Percentiles rank a stretch among this genome's conserved stretches.
Conservation (phyloP, 2,888 invertebrate species). For the Cosmopolites sordidus region DNA sequence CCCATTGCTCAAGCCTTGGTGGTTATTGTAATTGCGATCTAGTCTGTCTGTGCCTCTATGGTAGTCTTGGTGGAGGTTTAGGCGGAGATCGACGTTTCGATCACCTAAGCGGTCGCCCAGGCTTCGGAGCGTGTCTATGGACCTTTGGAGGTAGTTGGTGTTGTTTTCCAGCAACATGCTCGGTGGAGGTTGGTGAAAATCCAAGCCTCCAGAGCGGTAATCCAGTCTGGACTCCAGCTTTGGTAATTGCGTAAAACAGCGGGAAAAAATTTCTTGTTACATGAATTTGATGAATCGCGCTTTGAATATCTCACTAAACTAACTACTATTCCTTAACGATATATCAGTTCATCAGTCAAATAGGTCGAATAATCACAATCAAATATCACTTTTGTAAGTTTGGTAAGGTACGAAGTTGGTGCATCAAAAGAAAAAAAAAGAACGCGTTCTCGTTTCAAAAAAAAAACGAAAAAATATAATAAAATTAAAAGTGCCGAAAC, state of each 20-base stretch:
- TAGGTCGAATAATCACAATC: constrained; percentile 21
- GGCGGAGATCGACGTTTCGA: constrained; percentile 45
- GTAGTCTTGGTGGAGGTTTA: constrained; percentile 43
- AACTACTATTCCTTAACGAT: constrained; percentile 14
- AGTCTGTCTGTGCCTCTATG: constrained; percentile 33
- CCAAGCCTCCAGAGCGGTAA: constrained; percentile 47
- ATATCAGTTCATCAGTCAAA: constrained; percentile 18
- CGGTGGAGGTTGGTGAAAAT: constrained; percentile 45
- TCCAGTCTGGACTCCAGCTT: constrained; percentile 48
- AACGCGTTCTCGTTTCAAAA: constrained; percentile 11
- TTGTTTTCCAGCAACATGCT: constrained; percentile 44
- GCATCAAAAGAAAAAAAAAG: constrained; percentile 12
- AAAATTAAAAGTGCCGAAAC: no score
- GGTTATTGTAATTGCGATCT: constrained; percentile 29
- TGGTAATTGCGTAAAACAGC: neutral
- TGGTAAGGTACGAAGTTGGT: constrained; percentile 24
- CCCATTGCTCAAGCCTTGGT: constrained; percentile 35
- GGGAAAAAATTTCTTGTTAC: neutral
- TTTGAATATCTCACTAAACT: no score
- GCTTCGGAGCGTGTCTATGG: constrained; percentile 47
- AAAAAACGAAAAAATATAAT: constrained; percentile 9
- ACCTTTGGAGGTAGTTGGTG: constrained; percentile 45
- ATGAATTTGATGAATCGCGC: neutral
- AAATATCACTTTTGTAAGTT: constrained; percentile 24
- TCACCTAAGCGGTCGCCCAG: constrained; percentile 48